Percentiles rank a stretch among this genome's conserved stretches.
Evolutionary conservation across 2,113 vertebrate species (phyloP).

Genomic region (Gavia stellata): DNA sequence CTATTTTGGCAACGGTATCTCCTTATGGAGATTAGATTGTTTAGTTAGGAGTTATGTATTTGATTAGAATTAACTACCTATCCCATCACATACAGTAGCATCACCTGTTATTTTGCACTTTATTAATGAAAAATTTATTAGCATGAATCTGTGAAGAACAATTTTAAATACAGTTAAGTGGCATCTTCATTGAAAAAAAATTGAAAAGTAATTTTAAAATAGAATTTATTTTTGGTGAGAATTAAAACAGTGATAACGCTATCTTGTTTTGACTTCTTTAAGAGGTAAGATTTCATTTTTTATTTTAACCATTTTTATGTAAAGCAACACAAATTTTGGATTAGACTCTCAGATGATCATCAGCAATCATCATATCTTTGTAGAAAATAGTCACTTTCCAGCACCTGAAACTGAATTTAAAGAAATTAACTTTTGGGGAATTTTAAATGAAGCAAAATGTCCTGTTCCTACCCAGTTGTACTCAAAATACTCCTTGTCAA

Average conservation of each 20-base stretch:
- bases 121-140: neutral
- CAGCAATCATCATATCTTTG: neutral
- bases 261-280: neutral
- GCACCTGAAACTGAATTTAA: neutral
- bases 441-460: neutral
- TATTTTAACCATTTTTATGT: neutral
- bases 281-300: neutral
- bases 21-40: neutral
- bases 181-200: neutral
- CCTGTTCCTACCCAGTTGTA: neutral
- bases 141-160: neutral
- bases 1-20: neutral
- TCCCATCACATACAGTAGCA: neutral
- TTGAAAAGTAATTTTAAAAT: neutral
- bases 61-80: neutral
- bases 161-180: neutral
- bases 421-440: neutral
- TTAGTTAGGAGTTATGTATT: neutral
- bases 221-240: neutral
- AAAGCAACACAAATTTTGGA: neutral
- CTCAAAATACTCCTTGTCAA: neutral
- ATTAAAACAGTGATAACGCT: neutral
- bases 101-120: neutral
- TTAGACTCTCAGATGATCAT: neutral
- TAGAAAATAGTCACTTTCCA: neutral